These are phyloP conservation scores for Drosophila nebulosa DNA, from an alignment of 1,140 invertebrate genomes.

Conservation along the genomic window DNA sequence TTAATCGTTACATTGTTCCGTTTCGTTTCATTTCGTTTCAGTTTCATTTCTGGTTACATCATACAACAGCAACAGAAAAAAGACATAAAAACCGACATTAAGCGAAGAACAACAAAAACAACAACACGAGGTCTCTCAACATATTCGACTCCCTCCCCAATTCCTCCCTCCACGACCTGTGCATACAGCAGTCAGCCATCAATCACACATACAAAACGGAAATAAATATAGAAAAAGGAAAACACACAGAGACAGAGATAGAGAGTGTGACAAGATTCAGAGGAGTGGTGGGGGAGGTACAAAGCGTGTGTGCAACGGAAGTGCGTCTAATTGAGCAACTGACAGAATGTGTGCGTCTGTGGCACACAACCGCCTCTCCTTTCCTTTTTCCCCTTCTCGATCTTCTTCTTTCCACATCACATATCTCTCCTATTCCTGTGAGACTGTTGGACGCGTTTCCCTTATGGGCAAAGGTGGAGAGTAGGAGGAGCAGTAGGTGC, in stretches of 20 bases:
- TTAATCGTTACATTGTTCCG: conserved; percentile 19
- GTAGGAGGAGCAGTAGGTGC: too few relatives aligned
- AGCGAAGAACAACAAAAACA: not conserved
- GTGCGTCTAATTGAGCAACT: conserved; percentile 76
- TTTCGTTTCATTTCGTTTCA: conserved; percentile 11
- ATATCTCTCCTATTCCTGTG: not conserved
- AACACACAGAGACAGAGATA: not conserved
- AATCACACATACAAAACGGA: conserved; percentile 73
- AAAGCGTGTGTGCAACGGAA: conserved; percentile 50
- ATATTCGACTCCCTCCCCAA: not conserved
- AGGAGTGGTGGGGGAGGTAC: not conserved
- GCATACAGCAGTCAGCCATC: conserved; percentile 57
- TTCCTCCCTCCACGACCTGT: not conserved
- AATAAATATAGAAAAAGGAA: conserved; percentile 62
- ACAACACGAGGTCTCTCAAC: conserved; percentile 1
- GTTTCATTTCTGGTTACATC: conserved; percentile 44
- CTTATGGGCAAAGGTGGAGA: not conserved
- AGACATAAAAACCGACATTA: not conserved
- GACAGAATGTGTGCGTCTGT: conserved; percentile 62
- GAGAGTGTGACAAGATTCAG: not conserved
- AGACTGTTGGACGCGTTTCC: conserved; percentile 2
- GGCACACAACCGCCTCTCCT: not conserved
- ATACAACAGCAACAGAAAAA: not conserved
- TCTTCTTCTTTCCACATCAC: not conserved
- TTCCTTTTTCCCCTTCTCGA: not conserved